These are phyloP conservation scores for Atta cephalotes DNA, from an alignment of 1,140 invertebrate species.

Conservation along the genomic window DNA sequence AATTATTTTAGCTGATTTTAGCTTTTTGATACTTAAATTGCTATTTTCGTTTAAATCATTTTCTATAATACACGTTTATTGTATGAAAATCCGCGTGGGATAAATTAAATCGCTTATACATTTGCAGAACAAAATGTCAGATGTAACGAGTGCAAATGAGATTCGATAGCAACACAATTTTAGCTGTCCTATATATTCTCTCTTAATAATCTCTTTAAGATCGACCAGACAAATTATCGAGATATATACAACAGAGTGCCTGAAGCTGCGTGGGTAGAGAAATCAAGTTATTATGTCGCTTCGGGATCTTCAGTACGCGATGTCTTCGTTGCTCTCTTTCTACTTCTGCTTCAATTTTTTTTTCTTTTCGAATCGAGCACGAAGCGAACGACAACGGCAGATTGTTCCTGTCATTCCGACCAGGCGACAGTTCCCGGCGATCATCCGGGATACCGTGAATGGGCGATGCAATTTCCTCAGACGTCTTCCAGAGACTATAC, in stretches of 20 bases:
- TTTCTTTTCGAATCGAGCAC: conserved; percentile 67
- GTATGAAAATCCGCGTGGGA: not conserved
- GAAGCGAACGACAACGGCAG: conserved; percentile 78
- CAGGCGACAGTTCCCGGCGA: conserved; percentile 72
- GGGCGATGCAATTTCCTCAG: conserved; percentile 75
- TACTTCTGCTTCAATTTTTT: conserved; percentile 22
- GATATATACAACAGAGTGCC: not conserved
- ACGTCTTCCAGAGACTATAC: conserved; percentile 71
- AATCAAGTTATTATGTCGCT: conserved; percentile 47
- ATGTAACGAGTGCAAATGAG: conserved; percentile 35
- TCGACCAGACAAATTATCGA: conserved; percentile 42
- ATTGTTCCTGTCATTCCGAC: conserved; percentile 78
- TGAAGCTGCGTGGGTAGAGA: conserved; percentile 34
- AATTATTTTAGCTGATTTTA: conserved; percentile 18
- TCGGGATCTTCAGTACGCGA: conserved; percentile 38
- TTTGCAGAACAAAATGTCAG: conserved; percentile 14
- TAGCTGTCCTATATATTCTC: not conserved
- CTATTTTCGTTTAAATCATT: conserved; percentile 10
- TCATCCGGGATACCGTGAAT: conserved; percentile 74
- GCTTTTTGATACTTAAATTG: conserved; percentile 26
- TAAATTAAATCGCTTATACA: conserved; percentile 11
- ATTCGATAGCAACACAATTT: conserved; percentile 17
- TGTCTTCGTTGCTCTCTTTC: conserved; percentile 38
- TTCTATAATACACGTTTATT: not conserved
- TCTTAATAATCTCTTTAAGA: conserved; percentile 43